Evolutionary conservation across 2,113 vertebrate species (phyloP).

Genomic region (Ammodytes dubius): DNA sequence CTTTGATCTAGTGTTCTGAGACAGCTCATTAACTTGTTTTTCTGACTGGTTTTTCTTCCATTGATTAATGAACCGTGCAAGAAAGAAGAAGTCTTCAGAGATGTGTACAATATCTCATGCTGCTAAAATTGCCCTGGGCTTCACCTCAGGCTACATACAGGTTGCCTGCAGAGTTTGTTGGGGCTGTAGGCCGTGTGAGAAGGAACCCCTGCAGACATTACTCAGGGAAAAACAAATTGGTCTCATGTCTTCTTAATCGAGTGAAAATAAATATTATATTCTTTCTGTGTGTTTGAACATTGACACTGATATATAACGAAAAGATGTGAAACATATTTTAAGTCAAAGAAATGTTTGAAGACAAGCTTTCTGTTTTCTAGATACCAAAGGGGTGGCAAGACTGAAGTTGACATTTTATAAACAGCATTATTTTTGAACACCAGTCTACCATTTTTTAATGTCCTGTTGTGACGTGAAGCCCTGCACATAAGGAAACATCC

Average conservation of each 20-base stretch:
- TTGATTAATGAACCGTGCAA: background rate
- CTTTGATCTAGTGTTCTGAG: background rate
- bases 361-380: background rate
- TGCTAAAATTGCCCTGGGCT: background rate
- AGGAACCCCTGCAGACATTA: background rate
- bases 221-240: background rate
- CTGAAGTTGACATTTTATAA: conserved; percentile 34
- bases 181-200: background rate
- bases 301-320: background rate
- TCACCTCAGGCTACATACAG: background rate
- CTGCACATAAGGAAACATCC: conserved; percentile 22
- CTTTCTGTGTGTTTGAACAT: background rate
- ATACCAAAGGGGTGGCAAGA: background rate
- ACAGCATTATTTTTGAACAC: conserved; percentile 7
- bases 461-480: conserved; percentile 16
- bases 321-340: background rate
- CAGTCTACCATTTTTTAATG: conserved; percentile 16
- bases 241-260: too few relatives aligned
- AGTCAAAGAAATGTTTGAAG: background rate
- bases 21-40: background rate
- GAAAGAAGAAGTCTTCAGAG: background rate
- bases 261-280: too few relatives aligned
- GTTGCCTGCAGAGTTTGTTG: background rate
- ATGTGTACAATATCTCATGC: background rate
- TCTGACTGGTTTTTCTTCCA: background rate